Evolutionary conservation across 2,888 invertebrate species (phyloP).

Genomic region (Norana najaformis): DNA sequence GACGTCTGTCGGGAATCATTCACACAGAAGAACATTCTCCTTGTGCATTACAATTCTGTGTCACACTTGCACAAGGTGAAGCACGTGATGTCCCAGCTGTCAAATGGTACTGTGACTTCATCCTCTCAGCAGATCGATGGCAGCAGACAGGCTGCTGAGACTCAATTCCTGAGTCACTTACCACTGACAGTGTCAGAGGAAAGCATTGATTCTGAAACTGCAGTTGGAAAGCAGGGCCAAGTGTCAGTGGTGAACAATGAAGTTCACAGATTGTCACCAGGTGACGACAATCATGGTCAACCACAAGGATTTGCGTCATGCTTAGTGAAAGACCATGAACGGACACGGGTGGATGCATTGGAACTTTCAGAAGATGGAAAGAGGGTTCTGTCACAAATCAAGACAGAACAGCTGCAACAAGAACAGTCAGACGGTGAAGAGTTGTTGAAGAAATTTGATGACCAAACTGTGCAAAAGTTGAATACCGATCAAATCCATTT

Average conservation of each 20-base stretch:
- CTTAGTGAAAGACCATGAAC: neutral
- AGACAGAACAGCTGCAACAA: neutral
- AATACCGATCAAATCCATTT: neutral
- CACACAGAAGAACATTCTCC: constrained; percentile 84
- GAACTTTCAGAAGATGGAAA: neutral
- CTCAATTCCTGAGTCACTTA: neutral
- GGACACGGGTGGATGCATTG: neutral
- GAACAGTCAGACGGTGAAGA: neutral
- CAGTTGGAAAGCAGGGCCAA: constrained; percentile 2
- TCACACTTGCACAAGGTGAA: constrained; percentile 92
- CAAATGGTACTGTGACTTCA: neutral
- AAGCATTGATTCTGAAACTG: neutral
- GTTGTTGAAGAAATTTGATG: neutral
- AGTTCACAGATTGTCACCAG: neutral
- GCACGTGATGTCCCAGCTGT: constrained; percentile 46
- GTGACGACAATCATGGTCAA: neutral
- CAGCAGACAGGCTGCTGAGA: neutral
- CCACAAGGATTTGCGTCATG: neutral
- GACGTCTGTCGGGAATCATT: constrained; percentile 95
- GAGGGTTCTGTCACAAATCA: neutral
- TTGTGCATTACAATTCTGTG: constrained; percentile 92
- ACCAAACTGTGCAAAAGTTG: neutral
- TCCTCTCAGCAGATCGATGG: neutral
- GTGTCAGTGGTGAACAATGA: neutral
- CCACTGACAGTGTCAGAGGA: neutral